These are phyloP conservation scores for Danio kyathit DNA, from an alignment of 2,797 vertebrate species.

Conservation along the genomic window DNA sequence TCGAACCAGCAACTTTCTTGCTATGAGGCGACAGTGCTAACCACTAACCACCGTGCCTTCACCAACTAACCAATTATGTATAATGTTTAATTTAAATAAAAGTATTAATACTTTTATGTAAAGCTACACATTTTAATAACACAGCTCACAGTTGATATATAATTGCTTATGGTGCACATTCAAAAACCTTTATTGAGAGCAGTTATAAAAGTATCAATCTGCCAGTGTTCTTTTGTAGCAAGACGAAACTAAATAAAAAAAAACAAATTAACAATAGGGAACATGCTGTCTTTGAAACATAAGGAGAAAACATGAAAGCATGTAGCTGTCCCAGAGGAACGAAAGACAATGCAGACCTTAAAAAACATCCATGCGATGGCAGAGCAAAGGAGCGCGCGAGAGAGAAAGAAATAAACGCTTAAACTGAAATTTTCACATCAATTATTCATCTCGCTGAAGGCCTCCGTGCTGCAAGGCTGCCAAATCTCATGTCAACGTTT, in stretches of 20 bases:
- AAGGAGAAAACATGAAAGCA: slow-evolving; percentile 15
- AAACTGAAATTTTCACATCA: slow-evolving; percentile 61
- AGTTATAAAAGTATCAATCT: not conserved
- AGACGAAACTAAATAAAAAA: slow-evolving; percentile 2
- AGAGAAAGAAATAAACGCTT: slow-evolving; percentile 49
- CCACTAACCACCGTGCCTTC: too few relatives aligned
- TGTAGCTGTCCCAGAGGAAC: slow-evolving; percentile 40
- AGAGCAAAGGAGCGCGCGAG: slow-evolving; percentile 32
- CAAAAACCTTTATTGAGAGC: slow-evolving; percentile 4
- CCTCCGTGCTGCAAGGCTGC: slow-evolving; percentile 54
- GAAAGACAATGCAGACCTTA: slow-evolving; percentile 57
- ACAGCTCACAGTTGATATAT: not conserved
- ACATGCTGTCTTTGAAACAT: slow-evolving; percentile 45
- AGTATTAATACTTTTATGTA: not conserved
- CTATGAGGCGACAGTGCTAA: too few relatives aligned
- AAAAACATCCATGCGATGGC: slow-evolving; percentile 50
- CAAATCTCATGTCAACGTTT: slow-evolving; percentile 65
- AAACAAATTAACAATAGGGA: slow-evolving; percentile 32
- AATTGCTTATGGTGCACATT: not conserved
- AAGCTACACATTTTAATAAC: not conserved
- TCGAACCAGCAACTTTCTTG: too few relatives aligned
- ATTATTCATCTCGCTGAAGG: slow-evolving; percentile 62
- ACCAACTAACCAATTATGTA: too few relatives aligned
- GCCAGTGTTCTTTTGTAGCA: not conserved
- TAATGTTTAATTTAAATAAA: not conserved